Conservation (phyloP, 2,888 invertebrate species). For the Oasisia sp. region DNA sequence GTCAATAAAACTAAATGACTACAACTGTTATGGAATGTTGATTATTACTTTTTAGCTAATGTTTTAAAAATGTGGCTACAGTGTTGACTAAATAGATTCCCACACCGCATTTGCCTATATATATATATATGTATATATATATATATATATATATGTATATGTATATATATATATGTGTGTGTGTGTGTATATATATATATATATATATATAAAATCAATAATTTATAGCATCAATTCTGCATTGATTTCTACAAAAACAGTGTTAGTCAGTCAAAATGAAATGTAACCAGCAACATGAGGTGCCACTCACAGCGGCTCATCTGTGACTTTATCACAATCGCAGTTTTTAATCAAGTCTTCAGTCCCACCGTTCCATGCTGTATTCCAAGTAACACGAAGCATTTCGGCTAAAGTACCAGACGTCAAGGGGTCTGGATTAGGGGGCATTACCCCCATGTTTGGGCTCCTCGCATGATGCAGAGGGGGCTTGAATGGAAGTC, state of each 20-base stretch:
- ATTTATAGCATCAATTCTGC: no score
- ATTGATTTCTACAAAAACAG: neutral
- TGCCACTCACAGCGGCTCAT: constrained; percentile 25
- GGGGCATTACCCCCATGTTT: constrained; percentile 45
- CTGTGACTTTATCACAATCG: constrained; percentile 33
- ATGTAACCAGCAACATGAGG: neutral
- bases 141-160: no score
- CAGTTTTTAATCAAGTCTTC: constrained; percentile 48
- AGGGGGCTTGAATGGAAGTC: constrained; percentile 55
- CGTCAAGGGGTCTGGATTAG: constrained; percentile 50
- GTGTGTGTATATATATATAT: neutral
- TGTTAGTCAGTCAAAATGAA: neutral
- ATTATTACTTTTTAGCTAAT: neutral
- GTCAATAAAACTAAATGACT: neutral
- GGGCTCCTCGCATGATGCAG: constrained; percentile 55
- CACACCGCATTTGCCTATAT: neutral
- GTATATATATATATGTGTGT: no score
- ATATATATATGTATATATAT: neutral
- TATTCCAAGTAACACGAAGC: constrained; percentile 58
- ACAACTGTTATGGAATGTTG: neutral
- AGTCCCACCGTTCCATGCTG: constrained; percentile 60
- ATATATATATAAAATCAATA: neutral
- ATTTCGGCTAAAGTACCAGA: constrained; percentile 52
- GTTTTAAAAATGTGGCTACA: neutral
- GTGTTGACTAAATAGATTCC: neutral